phyloP scores from a whole-genome alignment of 2,888 invertebrate genomes.

The Abscondita cerata region DNA sequence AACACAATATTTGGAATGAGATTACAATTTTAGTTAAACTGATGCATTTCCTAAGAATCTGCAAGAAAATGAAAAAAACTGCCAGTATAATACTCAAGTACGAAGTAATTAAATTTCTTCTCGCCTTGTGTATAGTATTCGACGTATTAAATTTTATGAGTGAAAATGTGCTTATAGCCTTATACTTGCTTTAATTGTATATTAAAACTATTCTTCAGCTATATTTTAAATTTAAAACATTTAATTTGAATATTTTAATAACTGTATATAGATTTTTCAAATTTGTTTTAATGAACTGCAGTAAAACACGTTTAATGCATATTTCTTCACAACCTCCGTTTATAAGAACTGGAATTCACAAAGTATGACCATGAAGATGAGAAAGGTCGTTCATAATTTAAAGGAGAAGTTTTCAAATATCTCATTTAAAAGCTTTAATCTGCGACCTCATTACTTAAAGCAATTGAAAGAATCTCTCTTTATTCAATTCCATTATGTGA shows the following conservation, averaged over 20 bases:
- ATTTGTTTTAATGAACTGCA: slow-evolving; percentile 23
- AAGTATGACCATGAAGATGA: slow-evolving; percentile 26
- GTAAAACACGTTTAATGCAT: slow-evolving; percentile 26
- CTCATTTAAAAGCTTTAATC: slow-evolving; percentile 21
- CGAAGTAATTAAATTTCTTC: too few relatives aligned
- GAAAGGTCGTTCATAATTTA: slow-evolving; percentile 23
- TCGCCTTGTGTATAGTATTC: too few relatives aligned
- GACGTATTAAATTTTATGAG: too few relatives aligned
- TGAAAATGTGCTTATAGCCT: too few relatives aligned
- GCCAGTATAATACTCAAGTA: too few relatives aligned
- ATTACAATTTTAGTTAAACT: too few relatives aligned
- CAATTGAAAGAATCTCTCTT: slow-evolving; percentile 23
- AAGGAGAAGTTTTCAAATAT: slow-evolving; percentile 28
- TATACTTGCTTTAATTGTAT: too few relatives aligned
- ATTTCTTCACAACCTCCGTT: slow-evolving; percentile 25
- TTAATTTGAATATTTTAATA: not conserved
- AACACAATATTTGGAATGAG: too few relatives aligned
- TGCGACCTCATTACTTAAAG: slow-evolving; percentile 22
- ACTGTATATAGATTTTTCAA: slow-evolving; percentile 18
- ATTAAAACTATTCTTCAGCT: not conserved
- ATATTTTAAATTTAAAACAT: not conserved
- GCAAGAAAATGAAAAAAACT: too few relatives aligned
- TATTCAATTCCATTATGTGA: not conserved
- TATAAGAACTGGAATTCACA: slow-evolving; percentile 27
- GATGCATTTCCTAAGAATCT: too few relatives aligned